Evolutionary conservation across 2,888 invertebrate species (phyloP), one percentile per base, ranked within the genome.

Genomic region (Limenitis camilla): DNA sequence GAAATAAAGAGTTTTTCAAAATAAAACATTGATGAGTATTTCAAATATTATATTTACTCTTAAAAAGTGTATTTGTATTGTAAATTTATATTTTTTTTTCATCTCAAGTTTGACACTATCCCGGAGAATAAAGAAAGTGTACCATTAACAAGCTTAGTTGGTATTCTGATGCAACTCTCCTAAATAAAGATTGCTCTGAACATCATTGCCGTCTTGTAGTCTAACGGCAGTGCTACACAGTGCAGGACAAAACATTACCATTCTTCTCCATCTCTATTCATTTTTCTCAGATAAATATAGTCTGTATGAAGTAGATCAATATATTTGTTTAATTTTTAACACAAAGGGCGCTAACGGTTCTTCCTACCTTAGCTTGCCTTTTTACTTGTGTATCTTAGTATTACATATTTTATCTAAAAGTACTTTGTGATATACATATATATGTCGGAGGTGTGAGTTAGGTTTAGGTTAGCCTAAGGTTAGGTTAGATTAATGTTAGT

Each of bases 111-210:
- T 6, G 8, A 7, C 7, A 29, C n/a, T 31, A 39, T 6, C 28
- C 6, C 57, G 77, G 77, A 72, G 69, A 73, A 68, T 62, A 68
- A 72, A 78, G 77, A 76, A 76, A 74, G 77, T 75, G 60, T 62
- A 52, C 60, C 69, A 67, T 56, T 49, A 51, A 40, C 53, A 66
- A 79, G 72, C 49, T 54, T 71, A 56, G 68, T 40, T 66, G 68
- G 66, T 59, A 55, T 65, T 79, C 72, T 80, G 80, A 78, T 80
- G 78, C 78, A 63, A 38, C 73, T 77, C 71, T 73, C 81, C 81
- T 46, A 81, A 1, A 81, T 46, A 52, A 66, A 63, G 9, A 47
- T 51, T 53, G 57, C 64, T 60, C 52, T 67, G 68, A 68, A 72
- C 71, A 71, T 40, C 68, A 61, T 69, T 66, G 69, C 58, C 60